A percentile compares a stretch with the other conserved stretches of the same genome.
These are phyloP conservation scores for Babylonia areolata DNA, from an alignment of 1,140 invertebrate species.

Conservation along the genomic window DNA sequence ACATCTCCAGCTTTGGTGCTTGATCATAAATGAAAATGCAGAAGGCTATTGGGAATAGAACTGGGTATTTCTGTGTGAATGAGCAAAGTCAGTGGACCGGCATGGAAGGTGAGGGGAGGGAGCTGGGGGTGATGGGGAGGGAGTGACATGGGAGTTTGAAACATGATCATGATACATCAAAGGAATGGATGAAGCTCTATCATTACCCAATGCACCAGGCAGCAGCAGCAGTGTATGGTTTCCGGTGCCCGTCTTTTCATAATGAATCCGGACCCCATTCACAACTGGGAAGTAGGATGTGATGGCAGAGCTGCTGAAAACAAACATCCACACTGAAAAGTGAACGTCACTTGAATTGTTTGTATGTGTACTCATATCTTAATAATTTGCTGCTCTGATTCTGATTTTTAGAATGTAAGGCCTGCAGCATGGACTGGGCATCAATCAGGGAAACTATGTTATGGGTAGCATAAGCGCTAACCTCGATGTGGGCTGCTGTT, in stretches of 20 bases:
- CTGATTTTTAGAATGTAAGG: too few species aligned
- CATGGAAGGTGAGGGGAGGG: too few species aligned
- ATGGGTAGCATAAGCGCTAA: too few species aligned
- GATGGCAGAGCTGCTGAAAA: background rate
- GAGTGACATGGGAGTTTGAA: too few species aligned
- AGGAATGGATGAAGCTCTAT: constrained; percentile 4
- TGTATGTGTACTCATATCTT: too few species aligned
- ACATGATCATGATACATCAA: too few species aligned
- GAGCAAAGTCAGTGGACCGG: background rate
- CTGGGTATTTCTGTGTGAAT: background rate
- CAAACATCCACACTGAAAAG: background rate
- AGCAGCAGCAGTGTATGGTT: constrained; percentile 83
- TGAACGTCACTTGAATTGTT: too few species aligned
- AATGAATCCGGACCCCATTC: constrained; percentile 82
- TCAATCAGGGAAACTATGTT: too few species aligned
- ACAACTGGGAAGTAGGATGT: constrained; percentile 71
- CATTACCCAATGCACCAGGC: constrained; percentile 85
- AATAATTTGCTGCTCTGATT: too few species aligned
- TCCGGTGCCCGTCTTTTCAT: constrained; percentile 84
- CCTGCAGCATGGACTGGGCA: background rate
- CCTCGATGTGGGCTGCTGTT: too few species aligned
- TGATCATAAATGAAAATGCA: background rate
- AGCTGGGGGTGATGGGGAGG: too few species aligned
- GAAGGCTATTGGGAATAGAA: background rate
- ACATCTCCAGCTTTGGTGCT: too few species aligned